These are phyloP conservation scores for Muscina levida DNA, from an alignment of 2,888 invertebrate genomes.

Conservation along the genomic window DNA sequence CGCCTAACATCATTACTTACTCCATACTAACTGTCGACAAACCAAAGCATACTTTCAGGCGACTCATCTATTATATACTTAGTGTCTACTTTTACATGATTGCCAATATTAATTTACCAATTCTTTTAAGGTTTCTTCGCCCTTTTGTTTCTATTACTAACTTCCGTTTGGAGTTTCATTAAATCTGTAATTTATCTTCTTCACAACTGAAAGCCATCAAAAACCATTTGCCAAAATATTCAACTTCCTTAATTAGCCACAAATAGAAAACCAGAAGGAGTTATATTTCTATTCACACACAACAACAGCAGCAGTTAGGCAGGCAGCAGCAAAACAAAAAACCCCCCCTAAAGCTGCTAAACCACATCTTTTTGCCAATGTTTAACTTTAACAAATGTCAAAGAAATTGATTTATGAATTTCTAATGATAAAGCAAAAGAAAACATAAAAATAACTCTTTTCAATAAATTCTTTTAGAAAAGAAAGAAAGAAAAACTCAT, in stretches of 20 bases:
- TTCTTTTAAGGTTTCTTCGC: not conserved
- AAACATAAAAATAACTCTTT: constrained; percentile 11
- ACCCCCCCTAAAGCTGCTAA: constrained; percentile 36
- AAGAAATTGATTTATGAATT: constrained; percentile 64
- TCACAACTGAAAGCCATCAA: constrained; percentile 40
- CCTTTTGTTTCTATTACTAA: constrained; percentile 7
- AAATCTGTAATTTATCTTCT: constrained; percentile 60
- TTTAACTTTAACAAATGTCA: constrained; percentile 48
- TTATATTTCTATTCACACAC: not conserved
- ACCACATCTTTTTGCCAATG: not conserved
- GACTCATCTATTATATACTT: not conserved
- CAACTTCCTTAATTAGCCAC: constrained; percentile 58
- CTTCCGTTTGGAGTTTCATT: constrained; percentile 43
- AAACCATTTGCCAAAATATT: constrained; percentile 45
- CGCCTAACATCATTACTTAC: too few relatives aligned
- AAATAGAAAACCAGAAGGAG: constrained; percentile 29
- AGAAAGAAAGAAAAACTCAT: too few relatives aligned
- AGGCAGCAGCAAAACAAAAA: constrained; percentile 24
- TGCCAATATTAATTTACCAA: too few relatives aligned
- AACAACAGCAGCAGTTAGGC: constrained; percentile 18
- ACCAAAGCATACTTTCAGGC: not conserved
- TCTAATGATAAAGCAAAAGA: constrained; percentile 57
- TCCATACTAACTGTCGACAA: too few relatives aligned
- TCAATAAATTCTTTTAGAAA: constrained; percentile 22
- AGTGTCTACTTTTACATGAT: too few relatives aligned